Evolutionary conservation across 2,888 invertebrate genomes (phyloP).

Genomic region (Macrophya alboannulata): DNA sequence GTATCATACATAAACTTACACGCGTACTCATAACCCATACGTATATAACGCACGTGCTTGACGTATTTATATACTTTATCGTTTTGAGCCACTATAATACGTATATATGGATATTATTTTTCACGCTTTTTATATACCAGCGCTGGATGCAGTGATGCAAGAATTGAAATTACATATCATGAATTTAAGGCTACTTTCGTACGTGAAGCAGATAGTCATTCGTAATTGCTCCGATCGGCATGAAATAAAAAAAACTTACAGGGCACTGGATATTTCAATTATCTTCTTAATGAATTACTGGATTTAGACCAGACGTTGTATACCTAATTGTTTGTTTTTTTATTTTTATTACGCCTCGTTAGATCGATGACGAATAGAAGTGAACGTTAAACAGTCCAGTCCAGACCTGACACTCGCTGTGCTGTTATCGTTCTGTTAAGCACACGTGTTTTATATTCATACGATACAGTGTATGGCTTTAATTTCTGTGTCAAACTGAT

Average conservation of each 20-base stretch:
- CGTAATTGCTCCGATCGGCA: neutral
- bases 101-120: conserved; percentile 28
- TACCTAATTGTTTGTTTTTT: neutral
- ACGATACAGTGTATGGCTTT: neutral
- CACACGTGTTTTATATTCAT: conserved; percentile 48
- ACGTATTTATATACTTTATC: conserved; percentile 1
- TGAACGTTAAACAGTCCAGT: conserved; percentile 34
- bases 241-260: neutral
- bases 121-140: neutral
- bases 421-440: conserved; percentile 28
- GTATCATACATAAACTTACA: conserved; percentile 34
- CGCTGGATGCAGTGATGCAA: neutral
- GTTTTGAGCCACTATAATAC: neutral
- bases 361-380: conserved; percentile 44
- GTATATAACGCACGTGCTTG: neutral
- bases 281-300: neutral
- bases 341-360: conserved; percentile 37
- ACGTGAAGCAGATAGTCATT: neutral
- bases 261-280: neutral
- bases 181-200: neutral
- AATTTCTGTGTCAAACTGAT: conserved; percentile 30
- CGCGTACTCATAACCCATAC: conserved; percentile 29
- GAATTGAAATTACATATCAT: neutral
- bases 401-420: conserved; percentile 25
- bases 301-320: conserved; percentile 19